phyloP scores from a whole-genome alignment of 2,797 vertebrate genomes.

The Lepidocolaptes lacrymiger region DNA sequence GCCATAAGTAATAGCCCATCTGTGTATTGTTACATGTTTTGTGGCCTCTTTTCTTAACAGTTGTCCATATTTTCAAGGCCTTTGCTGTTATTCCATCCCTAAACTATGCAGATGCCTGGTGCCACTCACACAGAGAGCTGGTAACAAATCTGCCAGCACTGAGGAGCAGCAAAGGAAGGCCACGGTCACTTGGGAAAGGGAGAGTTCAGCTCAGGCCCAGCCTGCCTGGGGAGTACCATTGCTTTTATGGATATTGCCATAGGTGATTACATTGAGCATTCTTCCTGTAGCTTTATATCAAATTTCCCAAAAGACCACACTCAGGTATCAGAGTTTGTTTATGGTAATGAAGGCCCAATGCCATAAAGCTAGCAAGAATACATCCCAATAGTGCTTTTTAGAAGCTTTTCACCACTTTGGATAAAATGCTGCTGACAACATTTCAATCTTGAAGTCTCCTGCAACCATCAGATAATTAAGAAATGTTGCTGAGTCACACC shows the following conservation, averaged over 20 bases:
- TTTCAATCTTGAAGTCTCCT: conserved; percentile 43
- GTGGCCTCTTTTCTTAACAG: background rate
- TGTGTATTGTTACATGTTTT: rapidly evolving
- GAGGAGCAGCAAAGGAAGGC: background rate
- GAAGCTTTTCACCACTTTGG: conserved; percentile 56
- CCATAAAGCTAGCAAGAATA: conserved; percentile 14
- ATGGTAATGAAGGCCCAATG: conserved; percentile 17
- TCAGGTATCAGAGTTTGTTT: conserved; percentile 46
- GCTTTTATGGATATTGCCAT: rapidly evolving
- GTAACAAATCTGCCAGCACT: rapidly evolving
- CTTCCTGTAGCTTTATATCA: background rate
- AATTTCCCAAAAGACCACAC: background rate
- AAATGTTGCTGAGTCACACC: conserved; percentile 54
- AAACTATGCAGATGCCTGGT: background rate
- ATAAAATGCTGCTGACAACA: conserved; percentile 60
- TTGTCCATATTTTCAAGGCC: background rate
- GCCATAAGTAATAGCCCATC: rapidly evolving
- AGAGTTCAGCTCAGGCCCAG: background rate
- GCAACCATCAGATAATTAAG: conserved; percentile 32
- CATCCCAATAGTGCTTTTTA: conserved; percentile 49
- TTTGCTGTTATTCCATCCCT: background rate
- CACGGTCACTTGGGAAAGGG: rapidly evolving
- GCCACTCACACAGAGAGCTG: background rate
- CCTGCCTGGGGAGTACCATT: rapidly evolving
- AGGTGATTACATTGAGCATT: background rate